Conservation (phyloP, 2,797 vertebrate species). For the Molossus molossus region DNA sequence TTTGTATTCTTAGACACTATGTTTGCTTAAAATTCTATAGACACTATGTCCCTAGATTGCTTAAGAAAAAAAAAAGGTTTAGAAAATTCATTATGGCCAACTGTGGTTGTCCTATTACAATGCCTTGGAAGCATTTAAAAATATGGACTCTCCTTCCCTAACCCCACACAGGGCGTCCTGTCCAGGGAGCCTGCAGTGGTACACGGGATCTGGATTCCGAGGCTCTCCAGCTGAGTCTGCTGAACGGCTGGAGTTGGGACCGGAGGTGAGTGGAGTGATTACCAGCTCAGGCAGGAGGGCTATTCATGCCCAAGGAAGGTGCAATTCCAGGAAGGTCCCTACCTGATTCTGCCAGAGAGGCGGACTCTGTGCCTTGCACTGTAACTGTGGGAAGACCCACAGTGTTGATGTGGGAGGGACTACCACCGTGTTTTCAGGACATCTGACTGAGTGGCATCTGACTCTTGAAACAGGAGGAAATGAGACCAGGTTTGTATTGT, state of each 20-base stretch:
- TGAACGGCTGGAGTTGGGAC: neutral
- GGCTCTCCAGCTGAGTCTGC: neutral
- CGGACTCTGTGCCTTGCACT: neutral
- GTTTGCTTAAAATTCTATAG: neutral
- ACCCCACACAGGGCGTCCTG: too few species aligned
- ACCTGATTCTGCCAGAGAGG: neutral
- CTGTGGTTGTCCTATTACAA: neutral
- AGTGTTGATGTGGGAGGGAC: too few species aligned
- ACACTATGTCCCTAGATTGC: neutral
- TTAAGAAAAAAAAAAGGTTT: neutral
- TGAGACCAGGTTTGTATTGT: neutral
- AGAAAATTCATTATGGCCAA: slow-evolving; percentile 24
- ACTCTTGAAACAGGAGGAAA: slow-evolving; percentile 4
- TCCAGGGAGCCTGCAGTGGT: neutral
- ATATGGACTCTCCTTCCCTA: neutral
- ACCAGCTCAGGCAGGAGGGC: neutral
- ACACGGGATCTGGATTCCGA: neutral
- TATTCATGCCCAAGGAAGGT: neutral
- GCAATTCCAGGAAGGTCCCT: neutral
- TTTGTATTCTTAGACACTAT: neutral
- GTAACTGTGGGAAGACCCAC: neutral
- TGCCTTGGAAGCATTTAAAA: neutral
- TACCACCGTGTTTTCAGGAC: neutral
- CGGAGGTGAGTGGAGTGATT: neutral
- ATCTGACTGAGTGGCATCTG: neutral